Conservation (phyloP, 2,113 vertebrate genomes). For the Istiophorus platypterus region DNA sequence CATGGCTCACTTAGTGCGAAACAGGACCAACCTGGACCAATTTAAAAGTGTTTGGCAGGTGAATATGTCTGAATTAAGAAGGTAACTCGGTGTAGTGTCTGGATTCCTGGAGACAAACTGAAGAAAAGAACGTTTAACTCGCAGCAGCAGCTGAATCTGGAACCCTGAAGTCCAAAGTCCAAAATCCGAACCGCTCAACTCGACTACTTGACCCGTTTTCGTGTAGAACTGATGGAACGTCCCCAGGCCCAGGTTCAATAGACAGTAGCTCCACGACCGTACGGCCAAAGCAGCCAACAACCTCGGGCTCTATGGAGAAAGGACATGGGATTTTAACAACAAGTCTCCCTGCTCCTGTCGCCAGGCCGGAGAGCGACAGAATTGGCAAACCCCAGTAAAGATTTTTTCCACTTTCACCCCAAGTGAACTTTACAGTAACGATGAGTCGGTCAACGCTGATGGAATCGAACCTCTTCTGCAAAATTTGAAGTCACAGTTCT, state of each 20-base stretch:
- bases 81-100: too few relatives aligned
- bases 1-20: too few relatives aligned
- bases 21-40: too few relatives aligned
- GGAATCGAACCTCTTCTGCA: neutral
- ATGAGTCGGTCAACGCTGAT: neutral
- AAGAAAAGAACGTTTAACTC: too few relatives aligned
- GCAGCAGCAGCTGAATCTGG: too few relatives aligned
- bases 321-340: neutral
- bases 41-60: too few relatives aligned
- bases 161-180: too few relatives aligned
- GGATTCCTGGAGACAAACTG: too few relatives aligned
- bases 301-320: neutral
- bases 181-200: too few relatives aligned
- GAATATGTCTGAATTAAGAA: too few relatives aligned
- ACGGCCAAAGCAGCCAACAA: neutral
- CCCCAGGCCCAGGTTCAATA: neutral
- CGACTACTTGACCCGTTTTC: neutral
- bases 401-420: too few relatives aligned
- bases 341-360: neutral
- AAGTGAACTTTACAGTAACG: neutral
- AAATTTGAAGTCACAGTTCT: neutral
- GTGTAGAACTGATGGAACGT: neutral
- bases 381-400: neutral
- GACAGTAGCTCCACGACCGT: too few relatives aligned
- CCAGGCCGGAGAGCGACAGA: neutral